Base-by-base conservation (phyloP, 1,140 invertebrate species). In the Eueides isabella region DNA sequence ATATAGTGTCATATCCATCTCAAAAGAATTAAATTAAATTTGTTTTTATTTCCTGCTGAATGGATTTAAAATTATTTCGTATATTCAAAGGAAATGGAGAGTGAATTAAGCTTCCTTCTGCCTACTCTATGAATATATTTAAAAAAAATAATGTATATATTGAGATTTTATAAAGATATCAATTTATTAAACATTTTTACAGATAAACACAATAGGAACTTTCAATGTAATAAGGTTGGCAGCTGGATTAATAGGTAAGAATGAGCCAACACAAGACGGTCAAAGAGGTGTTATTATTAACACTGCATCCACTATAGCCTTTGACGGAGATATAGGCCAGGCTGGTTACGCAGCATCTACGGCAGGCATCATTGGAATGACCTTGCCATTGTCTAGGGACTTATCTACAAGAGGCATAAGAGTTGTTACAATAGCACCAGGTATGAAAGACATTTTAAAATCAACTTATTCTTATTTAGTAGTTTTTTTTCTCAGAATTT, bases 301-400 rank as follows among this genome's bases (percentile, higher is more conserved):
- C 85, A 99, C 99, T 16, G 97, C 99, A 0, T 98, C 98, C 79
- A 95, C 99, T 61, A 98, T 98, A 65, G 99, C 98, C 12, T 99
- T 94, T 90, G 99, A 99, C 76, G 99, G 99, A 12, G 98, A 99
- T 94, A 97, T 97, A 62, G 99, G 99, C 0, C 99, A 99, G 91
- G 97, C 95, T 2, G 98, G 97, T 1, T 99, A 98, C 86, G 95
- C 98, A 0, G 98, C 98, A 5, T 98, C 97, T 72, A 98, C 98
- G 88, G 98, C 96, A 2, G 98, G 95, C 0, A 95, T 99, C 63
- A 96, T 97, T 16, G 96, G 96, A 28, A 99, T 99, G 98, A 99
- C 99, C 0, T 91, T 99, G 64, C 98, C 98, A 2, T 94, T 99
- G 67, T 98, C 99, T 6, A 95, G 99, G 77, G 99, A 99, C 92